A percentile compares a stretch with the other conserved stretches of the same genome.
Evolutionary conservation across 2,797 vertebrate species (phyloP).

Genomic region (Vultur gryphus): DNA sequence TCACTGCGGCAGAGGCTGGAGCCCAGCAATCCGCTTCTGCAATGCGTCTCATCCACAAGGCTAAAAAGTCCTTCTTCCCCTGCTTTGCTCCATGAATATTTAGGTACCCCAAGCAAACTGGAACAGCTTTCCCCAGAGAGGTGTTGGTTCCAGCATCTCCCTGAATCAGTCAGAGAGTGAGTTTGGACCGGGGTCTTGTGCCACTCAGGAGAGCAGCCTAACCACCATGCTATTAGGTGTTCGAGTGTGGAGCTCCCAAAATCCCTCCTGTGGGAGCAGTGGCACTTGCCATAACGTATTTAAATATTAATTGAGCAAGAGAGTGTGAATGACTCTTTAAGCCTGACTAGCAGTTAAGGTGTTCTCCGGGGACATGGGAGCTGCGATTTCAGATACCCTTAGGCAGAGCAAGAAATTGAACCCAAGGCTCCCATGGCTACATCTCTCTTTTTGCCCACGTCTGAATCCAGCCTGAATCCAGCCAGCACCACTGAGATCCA

Average conservation of each 20-base stretch:
- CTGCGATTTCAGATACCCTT: slow-evolving; percentile 7
- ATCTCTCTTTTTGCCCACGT: not conserved
- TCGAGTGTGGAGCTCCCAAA: not conserved
- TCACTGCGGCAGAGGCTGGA: not conserved
- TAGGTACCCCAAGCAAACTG: slow-evolving; percentile 3
- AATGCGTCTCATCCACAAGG: fast-evolving
- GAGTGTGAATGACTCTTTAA: slow-evolving; percentile 62
- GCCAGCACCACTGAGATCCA: not conserved
- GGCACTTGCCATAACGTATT: slow-evolving; percentile 51
- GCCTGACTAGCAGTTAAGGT: slow-evolving; percentile 47
- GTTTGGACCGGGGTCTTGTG: not conserved
- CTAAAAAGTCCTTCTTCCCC: not conserved
- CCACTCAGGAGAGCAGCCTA: not conserved
- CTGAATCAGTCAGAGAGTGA: not conserved
- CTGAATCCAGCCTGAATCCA: not conserved
- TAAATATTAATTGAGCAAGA: slow-evolving; percentile 69
- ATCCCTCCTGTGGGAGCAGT: slow-evolving; percentile 47
- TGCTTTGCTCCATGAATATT: slow-evolving; percentile 34
- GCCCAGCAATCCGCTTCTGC: not conserved
- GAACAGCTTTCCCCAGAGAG: not conserved
- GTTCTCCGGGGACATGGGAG: slow-evolving; percentile 38
- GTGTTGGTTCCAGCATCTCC: not conserved
- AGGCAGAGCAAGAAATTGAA: slow-evolving; percentile 40
- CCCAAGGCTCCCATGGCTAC: not conserved
- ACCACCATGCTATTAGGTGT: not conserved